Base-by-base conservation (phyloP, 2,888 invertebrate species). In the Pedicia rivosa region DNA sequence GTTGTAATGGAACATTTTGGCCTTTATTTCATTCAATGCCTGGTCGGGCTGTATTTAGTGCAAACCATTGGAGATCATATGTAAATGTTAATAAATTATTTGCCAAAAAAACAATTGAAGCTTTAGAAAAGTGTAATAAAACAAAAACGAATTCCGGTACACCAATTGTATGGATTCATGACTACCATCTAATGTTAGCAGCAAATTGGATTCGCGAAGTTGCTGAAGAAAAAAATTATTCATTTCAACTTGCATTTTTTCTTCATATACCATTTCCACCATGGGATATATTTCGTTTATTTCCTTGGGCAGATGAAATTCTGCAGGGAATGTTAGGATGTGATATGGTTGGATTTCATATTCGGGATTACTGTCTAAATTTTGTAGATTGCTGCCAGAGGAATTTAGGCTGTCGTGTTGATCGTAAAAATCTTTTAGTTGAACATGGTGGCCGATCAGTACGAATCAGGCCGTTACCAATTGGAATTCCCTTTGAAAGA, bases 231-330 rank as follows among this genome's bases (percentile, higher is more conserved):
- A 74, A 76, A 47, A 71, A 74, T 40, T 64, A 87, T 16, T 70
- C 72, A 42, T 78, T 78, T 52, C 84, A 86, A 55, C 62, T 91
- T 44, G 90, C 87, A 19, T 92, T 92, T 65, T 92, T 92, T 62
- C 67, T 92, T 42, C 92, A 92, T 62, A 92, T 92, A 51, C 92
- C 92, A 0, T 92, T 92, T 59, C 90, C 90, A 10, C 80, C 90
- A 10, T 91, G 90, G 84, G 91, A 91, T 52, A 87, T 90, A 46
- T 88, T 86, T 59, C 68, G 88, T 42, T 65, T 90, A 35, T 80
- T 91, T 50, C 88, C 88, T 2, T 87, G 88, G 84, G 80, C 84
- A n/a, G 88, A 88, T 59, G 90, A 90, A 63, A 79, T 92, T 38
- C 67, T 92, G 19, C 87, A 90, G 59, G 91, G 91, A 44, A 81